phyloP scores from a whole-genome alignment of 2,113 vertebrate species.

The Arizona elegans region DNA sequence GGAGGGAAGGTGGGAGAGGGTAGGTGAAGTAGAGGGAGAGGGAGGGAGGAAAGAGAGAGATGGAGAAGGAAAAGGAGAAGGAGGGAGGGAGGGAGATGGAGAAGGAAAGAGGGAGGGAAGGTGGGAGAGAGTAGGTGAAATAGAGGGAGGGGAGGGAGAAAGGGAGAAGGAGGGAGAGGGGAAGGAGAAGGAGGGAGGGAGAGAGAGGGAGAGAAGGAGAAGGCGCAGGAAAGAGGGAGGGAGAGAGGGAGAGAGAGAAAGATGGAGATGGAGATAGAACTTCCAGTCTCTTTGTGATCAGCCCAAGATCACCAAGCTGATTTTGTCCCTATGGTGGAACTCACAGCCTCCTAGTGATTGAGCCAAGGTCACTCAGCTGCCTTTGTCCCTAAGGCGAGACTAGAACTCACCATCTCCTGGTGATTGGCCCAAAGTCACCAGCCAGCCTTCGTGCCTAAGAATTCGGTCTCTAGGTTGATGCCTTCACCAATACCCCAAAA shows the following conservation, averaged over 20 bases:
- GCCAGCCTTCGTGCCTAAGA: no score
- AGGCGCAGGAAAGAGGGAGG: no score
- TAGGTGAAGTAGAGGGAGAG: no score
- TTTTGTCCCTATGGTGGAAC: not conserved
- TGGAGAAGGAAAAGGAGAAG: no score
- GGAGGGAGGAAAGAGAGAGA: not conserved
- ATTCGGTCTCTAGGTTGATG: not conserved
- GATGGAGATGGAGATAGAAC: not conserved
- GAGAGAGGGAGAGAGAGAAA: not conserved
- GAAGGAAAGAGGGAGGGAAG: no score
- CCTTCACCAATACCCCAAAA: not conserved
- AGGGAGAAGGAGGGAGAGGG: accelerated
- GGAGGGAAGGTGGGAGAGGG: no score
- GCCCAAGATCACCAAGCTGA: not conserved
- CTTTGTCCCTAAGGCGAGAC: not conserved
- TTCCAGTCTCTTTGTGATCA: not conserved
- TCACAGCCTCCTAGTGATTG: not conserved
- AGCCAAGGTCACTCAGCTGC: not conserved
- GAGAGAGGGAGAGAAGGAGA: not conserved
- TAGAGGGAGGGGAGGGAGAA: no score
- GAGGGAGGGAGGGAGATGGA: no score
- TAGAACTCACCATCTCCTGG: not conserved
- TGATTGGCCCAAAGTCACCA: no score
- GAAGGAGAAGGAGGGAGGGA: no score
- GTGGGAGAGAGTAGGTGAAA: no score